Evolutionary conservation across 2,888 invertebrate genomes (phyloP).

Genomic region (Strigamia maritima): DNA sequence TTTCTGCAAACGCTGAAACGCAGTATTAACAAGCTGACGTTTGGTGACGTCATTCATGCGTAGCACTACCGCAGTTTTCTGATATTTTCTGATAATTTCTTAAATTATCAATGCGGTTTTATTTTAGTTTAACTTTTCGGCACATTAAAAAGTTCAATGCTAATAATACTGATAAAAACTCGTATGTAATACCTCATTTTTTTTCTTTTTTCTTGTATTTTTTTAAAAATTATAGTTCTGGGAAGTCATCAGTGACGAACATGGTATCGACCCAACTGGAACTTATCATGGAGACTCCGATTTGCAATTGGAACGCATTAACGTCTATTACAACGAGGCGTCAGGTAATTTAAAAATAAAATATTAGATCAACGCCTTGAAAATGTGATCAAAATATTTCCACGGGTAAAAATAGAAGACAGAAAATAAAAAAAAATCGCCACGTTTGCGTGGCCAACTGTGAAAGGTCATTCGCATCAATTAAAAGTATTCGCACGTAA

Average conservation of each 20-base stretch:
- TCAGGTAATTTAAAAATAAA: slow-evolving; percentile 45
- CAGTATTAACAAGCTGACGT: too few species aligned
- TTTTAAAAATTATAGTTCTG: slow-evolving; percentile 46
- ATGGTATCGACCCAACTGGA: slow-evolving; percentile 51
- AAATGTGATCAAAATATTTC: slow-evolving; percentile 19
- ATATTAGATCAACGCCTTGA: slow-evolving; percentile 17
- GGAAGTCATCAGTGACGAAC: slow-evolving; percentile 53
- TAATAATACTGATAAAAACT: not conserved
- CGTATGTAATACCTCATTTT: not conserved
- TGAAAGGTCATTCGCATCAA: slow-evolving; percentile 3
- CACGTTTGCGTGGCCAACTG: not conserved
- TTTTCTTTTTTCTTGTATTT: not conserved
- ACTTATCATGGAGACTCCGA: slow-evolving; percentile 52
- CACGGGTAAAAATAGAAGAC: not conserved
- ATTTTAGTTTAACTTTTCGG: not conserved
- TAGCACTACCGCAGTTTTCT: not conserved
- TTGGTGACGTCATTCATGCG: not conserved
- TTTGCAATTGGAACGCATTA: slow-evolving; percentile 54
- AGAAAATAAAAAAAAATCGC: not conserved
- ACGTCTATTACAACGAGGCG: slow-evolving; percentile 55
- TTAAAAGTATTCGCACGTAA: slow-evolving; percentile 1
- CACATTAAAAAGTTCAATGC: not conserved
- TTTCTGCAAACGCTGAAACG: not conserved
- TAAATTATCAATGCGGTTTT: not conserved
- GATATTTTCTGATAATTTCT: too few species aligned